Percentiles rank a stretch among this genome's conserved stretches.
phyloP scores from a whole-genome alignment of 2,113 vertebrate genomes.

The Piaya cayana region DNA sequence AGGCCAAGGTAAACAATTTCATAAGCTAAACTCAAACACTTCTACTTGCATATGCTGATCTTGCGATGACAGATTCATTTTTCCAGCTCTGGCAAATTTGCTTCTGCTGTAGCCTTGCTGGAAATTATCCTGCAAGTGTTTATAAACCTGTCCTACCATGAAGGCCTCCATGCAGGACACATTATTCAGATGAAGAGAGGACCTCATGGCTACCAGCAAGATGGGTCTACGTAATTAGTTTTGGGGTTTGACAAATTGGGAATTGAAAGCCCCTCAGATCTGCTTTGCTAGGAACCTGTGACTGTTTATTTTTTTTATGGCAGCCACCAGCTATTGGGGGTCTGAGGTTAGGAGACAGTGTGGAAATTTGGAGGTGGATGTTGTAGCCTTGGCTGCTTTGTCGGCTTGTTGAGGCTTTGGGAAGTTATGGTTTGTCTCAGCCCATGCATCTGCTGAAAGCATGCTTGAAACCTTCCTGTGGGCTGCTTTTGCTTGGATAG shows the following conservation, averaged over 20 bases:
- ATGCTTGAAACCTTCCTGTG: not conserved
- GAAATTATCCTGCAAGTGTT: slow-evolving; percentile 44
- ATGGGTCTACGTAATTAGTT: not conserved
- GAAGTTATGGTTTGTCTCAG: not conserved
- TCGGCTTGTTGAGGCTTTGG: not conserved
- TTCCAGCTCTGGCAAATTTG: slow-evolving; percentile 26
- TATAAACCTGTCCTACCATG: slow-evolving; percentile 15
- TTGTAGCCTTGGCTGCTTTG: not conserved
- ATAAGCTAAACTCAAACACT: slow-evolving; percentile 26
- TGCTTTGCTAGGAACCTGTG: not conserved
- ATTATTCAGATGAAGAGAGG: not conserved
- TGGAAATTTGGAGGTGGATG: not conserved
- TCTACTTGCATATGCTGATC: slow-evolving; percentile 21
- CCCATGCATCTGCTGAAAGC: not conserved
- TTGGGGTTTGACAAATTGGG: not conserved
- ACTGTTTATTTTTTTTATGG: not conserved
- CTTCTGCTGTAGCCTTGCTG: slow-evolving; percentile 22
- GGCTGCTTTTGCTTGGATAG: not conserved
- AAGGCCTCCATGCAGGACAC: not conserved
- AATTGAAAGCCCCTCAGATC: not conserved
- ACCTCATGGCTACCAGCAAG: not conserved
- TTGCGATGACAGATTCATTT: slow-evolving; percentile 55
- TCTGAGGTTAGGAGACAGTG: not conserved
- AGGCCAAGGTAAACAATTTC: slow-evolving; percentile 46
- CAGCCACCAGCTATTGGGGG: not conserved